Base-by-base conservation (phyloP, 2,113 vertebrate genomes). In the Aythya baeri region DNA sequence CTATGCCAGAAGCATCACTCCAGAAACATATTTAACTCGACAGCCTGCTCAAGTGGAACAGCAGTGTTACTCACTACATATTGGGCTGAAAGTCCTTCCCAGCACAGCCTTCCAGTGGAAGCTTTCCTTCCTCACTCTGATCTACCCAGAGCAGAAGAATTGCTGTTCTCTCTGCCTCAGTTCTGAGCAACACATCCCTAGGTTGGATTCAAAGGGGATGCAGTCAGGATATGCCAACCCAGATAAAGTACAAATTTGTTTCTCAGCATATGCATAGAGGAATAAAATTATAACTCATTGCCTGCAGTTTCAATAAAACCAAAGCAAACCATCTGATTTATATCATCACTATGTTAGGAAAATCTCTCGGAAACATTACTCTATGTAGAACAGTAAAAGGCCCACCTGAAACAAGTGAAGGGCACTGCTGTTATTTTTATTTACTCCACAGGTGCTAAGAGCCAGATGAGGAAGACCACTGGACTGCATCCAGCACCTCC, bases 1-100 rank as follows among this genome's bases (percentile, higher is more conserved):
- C 82, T 96, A 66, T 57, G 91, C 93, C 89, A 91, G 87, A 70
- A 96, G 91, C 94, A 77, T 88, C 89, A 63, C 66, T 81, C 84
- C 63, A 93, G 78, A 94, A 88, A 87, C 87, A 38, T 73, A 96
- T 83, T 89, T 94, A 89, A 94, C 91, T 82, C 3, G 87, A 95
- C 94, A 94, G 75, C 87, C 79, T 94, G 78, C 87, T 96, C 59
- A 88, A 97, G 94, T 85, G 85, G 87, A 96, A 96, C 89, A 77
- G 55, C 71, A 94, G 49, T 8, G 32, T 25, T 89, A 58, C 74
- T 70, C 46, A 9, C 80, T 80, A 54, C 50, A 58, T 17, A 58
- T 31, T 52, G 41, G 71, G 55, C 46, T 83, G 54, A 63, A 93
- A 86, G 85, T 83, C 68, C 67, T 80, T n/a, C 59, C 82, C 50